These are phyloP conservation scores for Poeciliopsis prolifica DNA, from an alignment of 2,113 vertebrate genomes.

Conservation along the genomic window DNA sequence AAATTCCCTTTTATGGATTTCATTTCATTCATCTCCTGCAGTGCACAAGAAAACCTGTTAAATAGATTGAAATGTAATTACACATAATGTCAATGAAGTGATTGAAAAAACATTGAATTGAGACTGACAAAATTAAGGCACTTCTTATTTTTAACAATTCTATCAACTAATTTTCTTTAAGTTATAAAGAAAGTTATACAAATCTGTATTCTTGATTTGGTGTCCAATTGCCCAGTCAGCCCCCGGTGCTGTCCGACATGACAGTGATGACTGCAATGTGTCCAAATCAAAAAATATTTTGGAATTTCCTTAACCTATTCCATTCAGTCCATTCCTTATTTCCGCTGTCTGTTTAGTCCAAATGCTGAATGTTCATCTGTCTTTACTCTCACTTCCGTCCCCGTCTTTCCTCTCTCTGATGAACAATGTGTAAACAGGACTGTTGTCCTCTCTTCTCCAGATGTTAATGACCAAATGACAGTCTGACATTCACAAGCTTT, in stretches of 20 bases:
- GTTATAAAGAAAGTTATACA: background rate
- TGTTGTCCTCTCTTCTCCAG: slow-evolving; percentile 66
- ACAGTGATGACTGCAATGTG: background rate
- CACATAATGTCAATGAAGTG: background rate
- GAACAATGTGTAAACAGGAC: slow-evolving; percentile 52
- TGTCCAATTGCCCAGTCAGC: slow-evolving; percentile 22
- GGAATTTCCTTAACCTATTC: background rate
- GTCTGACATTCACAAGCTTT: slow-evolving; percentile 40
- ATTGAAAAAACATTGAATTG: background rate
- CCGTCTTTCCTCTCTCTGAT: slow-evolving; percentile 28
- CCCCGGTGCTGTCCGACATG: slow-evolving; percentile 28
- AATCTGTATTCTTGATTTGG: slow-evolving; percentile 56
- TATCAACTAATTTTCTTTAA: background rate
- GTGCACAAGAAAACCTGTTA: slow-evolving; percentile 14
- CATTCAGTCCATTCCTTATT: slow-evolving; percentile 10
- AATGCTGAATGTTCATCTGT: slow-evolving; percentile 25
- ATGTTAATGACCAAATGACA: slow-evolving; percentile 62
- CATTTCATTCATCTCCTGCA: slow-evolving; percentile 40
- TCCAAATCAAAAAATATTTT: slow-evolving; percentile 13
- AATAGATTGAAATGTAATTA: background rate
- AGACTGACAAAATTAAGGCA: background rate
- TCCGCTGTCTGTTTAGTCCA: background rate
- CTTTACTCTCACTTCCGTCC: slow-evolving; percentile 4
- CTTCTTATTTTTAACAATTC: background rate
- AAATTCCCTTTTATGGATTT: slow-evolving; percentile 58